These are phyloP conservation scores for Tenthredo amoena DNA, from an alignment of 2,888 invertebrate genomes.

Conservation along the genomic window DNA sequence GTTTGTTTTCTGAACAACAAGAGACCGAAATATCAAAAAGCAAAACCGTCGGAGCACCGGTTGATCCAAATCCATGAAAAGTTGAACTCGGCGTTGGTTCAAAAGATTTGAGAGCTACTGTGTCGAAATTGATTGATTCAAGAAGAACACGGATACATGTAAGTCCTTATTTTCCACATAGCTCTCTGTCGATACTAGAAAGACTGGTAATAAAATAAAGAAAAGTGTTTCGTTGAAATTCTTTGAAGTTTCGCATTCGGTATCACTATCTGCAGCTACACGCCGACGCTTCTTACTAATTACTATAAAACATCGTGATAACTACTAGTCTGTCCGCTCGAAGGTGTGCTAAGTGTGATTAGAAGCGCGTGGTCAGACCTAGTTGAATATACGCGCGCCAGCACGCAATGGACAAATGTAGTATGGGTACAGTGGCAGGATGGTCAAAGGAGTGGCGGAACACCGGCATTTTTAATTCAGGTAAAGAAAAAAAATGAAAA, in stretches of 20 bases:
- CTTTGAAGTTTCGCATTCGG: not conserved
- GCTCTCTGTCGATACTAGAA: not conserved
- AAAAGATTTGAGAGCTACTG: too few relatives aligned
- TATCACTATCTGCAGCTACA: not conserved
- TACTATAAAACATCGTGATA: constrained; percentile 57
- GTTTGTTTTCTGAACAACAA: too few relatives aligned
- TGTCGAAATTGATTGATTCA: too few relatives aligned
- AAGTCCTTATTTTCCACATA: too few relatives aligned
- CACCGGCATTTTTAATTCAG: not conserved
- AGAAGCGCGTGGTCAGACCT: constrained; percentile 43
- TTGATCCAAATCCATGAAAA: too few relatives aligned
- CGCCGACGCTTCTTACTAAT: constrained; percentile 55
- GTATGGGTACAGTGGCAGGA: not conserved
- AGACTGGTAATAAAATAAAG: not conserved
- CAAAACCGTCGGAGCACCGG: too few relatives aligned
- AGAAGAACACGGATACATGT: too few relatives aligned
- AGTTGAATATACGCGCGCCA: constrained; percentile 26
- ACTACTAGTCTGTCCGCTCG: constrained; percentile 41
- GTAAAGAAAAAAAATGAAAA: not conserved
- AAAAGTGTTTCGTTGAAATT: not conserved
- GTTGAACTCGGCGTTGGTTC: too few relatives aligned
- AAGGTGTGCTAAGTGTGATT: constrained; percentile 52
- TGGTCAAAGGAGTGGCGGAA: not conserved
- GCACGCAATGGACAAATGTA: constrained; percentile 11
- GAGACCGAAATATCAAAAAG: too few relatives aligned